These are phyloP conservation scores for Laterallus jamaicensis DNA, from an alignment of 2,113 vertebrate genomes.

Conservation along the genomic window DNA sequence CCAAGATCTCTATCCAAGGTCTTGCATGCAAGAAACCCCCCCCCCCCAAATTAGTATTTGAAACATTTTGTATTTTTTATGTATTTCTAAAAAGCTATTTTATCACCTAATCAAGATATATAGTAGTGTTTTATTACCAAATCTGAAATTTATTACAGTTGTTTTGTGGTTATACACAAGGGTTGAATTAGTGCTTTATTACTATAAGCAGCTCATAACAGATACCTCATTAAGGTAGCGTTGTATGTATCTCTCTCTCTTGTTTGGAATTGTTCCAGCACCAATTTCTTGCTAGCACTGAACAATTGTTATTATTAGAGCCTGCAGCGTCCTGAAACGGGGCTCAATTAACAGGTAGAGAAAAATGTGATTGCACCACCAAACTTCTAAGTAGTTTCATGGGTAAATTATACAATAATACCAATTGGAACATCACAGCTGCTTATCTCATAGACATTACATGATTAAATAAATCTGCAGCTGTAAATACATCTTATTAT, in stretches of 20 bases:
- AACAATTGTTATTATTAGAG: not conserved
- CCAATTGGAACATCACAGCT: not conserved
- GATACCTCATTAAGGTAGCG: constrained; percentile 6
- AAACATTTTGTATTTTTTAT: not conserved
- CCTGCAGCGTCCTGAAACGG: constrained; percentile 4
- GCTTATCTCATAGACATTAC: constrained; percentile 9
- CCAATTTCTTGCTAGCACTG: not conserved
- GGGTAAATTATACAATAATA: not conserved
- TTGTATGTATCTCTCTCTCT: constrained; percentile 45
- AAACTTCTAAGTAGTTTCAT: not conserved
- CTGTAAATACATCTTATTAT: not conserved
- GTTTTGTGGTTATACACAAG: constrained; percentile 23
- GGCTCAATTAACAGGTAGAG: constrained; percentile 43
- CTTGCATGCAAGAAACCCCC: not conserved
- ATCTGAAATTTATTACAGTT: constrained; percentile 41
- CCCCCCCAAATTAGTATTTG: not conserved
- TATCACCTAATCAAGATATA: not conserved
- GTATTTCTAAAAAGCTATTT: not conserved
- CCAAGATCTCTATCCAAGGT: not conserved
- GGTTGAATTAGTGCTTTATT: constrained; percentile 59
- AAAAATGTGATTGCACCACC: not conserved
- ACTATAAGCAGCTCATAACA: constrained; percentile 51
- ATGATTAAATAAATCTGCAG: constrained; percentile 3
- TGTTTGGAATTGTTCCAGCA: constrained; percentile 8
- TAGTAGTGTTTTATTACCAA: constrained; percentile 26